These are phyloP conservation scores for Australoheros scitulus DNA, from an alignment of 2,113 vertebrate species.

Conservation along the genomic window DNA sequence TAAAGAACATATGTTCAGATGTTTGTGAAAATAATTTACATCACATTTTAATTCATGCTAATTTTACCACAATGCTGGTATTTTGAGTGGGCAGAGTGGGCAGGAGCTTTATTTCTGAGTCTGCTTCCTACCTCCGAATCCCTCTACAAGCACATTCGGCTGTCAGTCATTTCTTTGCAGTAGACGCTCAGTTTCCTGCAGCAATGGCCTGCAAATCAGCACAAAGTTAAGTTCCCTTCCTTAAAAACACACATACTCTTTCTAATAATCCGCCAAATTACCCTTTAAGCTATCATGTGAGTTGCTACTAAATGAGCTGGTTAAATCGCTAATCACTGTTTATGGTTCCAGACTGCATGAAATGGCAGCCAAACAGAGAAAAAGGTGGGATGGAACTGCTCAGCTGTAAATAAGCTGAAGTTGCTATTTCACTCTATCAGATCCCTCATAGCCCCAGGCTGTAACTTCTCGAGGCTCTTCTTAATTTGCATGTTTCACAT, in stretches of 20 bases:
- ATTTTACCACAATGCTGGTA: not conserved
- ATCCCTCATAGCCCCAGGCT: not conserved
- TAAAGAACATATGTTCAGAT: not conserved
- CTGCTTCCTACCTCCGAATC: not conserved
- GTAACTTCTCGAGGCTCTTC: not conserved
- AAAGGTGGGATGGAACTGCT: not conserved
- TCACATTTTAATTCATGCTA: not conserved
- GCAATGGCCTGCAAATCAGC: conserved; percentile 35
- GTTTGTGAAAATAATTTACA: not conserved
- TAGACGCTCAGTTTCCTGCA: conserved; percentile 54
- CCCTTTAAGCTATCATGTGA: not conserved
- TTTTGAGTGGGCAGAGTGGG: not conserved
- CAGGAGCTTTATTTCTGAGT: not conserved
- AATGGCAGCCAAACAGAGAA: not conserved
- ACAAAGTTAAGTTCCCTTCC: conserved; percentile 4
- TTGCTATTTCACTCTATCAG: not conserved
- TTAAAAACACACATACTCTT: not conserved
- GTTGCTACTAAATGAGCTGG: not conserved
- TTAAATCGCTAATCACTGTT: not conserved
- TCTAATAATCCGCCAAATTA: not conserved
- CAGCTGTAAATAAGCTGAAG: not conserved
- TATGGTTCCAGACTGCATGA: not conserved
- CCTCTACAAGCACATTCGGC: conserved; percentile 47
- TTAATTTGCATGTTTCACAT: too few species aligned
- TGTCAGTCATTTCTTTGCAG: conserved; percentile 50